These are phyloP conservation scores for Lepus oiostolus DNA, from an alignment of 2,797 vertebrate genomes.

Conservation along the genomic window DNA sequence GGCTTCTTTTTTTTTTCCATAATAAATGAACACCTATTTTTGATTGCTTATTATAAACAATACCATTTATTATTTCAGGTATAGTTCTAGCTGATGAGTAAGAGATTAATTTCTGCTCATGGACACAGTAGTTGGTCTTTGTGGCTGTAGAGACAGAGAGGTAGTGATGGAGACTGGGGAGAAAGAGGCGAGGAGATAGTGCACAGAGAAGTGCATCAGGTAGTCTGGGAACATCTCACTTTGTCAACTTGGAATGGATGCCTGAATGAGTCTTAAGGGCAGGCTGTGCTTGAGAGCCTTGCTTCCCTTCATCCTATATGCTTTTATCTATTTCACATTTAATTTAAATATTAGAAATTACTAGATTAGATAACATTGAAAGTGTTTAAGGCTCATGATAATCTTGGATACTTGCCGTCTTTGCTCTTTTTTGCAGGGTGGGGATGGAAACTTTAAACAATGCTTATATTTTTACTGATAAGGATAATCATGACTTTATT, in stretches of 20 bases:
- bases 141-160: not conserved
- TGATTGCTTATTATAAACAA: not conserved
- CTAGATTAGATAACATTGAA: not conserved
- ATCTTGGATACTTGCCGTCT: not conserved
- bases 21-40: not conserved
- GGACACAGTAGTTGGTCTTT: not conserved
- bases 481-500: not conserved
- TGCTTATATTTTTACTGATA: not conserved
- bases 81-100: not conserved
- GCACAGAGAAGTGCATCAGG: accelerated
- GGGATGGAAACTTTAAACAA: not conserved
- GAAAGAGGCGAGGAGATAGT: not conserved
- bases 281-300: not conserved
- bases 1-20: not conserved
- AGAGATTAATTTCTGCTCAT: not conserved
- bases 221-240: not conserved
- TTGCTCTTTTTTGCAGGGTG: not conserved
- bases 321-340: not conserved
- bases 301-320: not conserved
- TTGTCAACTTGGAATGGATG: not conserved
- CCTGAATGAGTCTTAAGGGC: not conserved
- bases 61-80: not conserved
- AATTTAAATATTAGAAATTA: not conserved
- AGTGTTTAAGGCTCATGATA: not conserved
- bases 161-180: not conserved